Base-by-base conservation (phyloP, 2,888 invertebrate genomes). In the Gryllus longicercus region DNA sequence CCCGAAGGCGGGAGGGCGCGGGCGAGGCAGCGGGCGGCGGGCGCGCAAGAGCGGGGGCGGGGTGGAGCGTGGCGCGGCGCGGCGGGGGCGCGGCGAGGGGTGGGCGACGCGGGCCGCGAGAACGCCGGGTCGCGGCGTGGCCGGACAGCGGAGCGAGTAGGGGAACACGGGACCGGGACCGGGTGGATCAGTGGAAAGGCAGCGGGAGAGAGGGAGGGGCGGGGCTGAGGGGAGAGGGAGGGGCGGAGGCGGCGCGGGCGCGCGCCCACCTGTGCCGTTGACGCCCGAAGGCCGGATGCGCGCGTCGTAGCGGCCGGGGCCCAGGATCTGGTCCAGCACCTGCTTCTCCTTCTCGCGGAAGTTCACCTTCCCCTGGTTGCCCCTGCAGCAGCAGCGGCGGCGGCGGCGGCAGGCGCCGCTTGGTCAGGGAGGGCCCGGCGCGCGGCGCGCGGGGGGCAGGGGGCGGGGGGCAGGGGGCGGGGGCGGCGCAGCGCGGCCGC, bases 261-360 rank as follows among this genome's bases (percentile, higher is more conserved):
- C 81, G 82, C 84, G 88, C 92, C 92, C 90, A 96, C 96, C 96
- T 92, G 96, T 96, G 87, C 95, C 96, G 88, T 97, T 96, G 88
- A 95, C 93, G 85, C 97, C 97, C 80, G 96, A 96, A 80, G 97
- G 97, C 86, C 97, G 90, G 87, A 97, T 97, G 86, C 96, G 91
- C 83, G 96, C 96, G 89, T 97, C 97, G 91, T 97, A 97, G 84
- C 94, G 91, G 84, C 95, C 95, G 83, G 94, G 94, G 83, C 96
- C 96, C 86, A 97, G 91, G 88, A 97, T 97, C 89, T 94, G 93
- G 89, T 97, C 97, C 88, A 97, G 90, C 85, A 97, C 95, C 89
- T 96, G 94, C 88, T 97, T 97, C 90, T 97, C 97, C 89, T 95
- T 96, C 90, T 95, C 96, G 85, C 97, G 92, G 90, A 95, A 96